Evolutionary conservation across 2,113 vertebrate species (phyloP), one percentile per base, ranked within the genome.

Genomic region (Lutjanus erythropterus): DNA sequence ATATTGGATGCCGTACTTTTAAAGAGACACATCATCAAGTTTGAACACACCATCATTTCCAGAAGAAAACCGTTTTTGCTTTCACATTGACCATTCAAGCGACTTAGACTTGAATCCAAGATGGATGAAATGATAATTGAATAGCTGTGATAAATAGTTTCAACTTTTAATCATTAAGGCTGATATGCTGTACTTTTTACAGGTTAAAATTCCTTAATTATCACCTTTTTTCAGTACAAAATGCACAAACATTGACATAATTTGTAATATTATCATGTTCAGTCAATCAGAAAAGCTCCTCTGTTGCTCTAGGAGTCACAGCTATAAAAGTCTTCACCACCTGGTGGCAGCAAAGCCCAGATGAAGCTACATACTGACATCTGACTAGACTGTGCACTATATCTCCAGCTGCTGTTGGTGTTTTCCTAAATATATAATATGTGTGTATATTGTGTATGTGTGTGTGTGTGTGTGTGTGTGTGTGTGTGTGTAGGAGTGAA

Each of bases 401-500:
- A 1, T 53, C 15, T 73, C 11, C 21, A 64, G 18, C 18, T 64
- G 39, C 21, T n/a, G 11, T 42, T 49, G 9, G 12, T 14, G 25
- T 67, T 64, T 6, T 39, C 3, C 6, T 46, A 27, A 35, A 8
- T n/a, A n/a, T n/a, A n/a, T n/a, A n/a, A n/a, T n/a, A n/a, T 33
- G 37, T 41, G 11, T 60, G n/a, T n/a, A 9, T 37, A 9, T 33
- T 50, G 15, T 55, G 18, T 41, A 16, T 39, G 9, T 64, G 12
- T 42, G 18, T 29, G 18, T 65, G 11, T 61, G 14, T 56, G 23
- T 59, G 19, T 67, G 44, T 74, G 18, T 78, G 75, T 82, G 29
- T 77, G 35, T 85, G 75, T 80, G 21, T 72, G 4, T 67, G 39
- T 76, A 99, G 98, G 98, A 58, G 98, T 99, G 71, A 99, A 99